These are phyloP conservation scores for Brachypodius melanocephalos DNA, from an alignment of 2,113 vertebrate species.

Conservation along the genomic window DNA sequence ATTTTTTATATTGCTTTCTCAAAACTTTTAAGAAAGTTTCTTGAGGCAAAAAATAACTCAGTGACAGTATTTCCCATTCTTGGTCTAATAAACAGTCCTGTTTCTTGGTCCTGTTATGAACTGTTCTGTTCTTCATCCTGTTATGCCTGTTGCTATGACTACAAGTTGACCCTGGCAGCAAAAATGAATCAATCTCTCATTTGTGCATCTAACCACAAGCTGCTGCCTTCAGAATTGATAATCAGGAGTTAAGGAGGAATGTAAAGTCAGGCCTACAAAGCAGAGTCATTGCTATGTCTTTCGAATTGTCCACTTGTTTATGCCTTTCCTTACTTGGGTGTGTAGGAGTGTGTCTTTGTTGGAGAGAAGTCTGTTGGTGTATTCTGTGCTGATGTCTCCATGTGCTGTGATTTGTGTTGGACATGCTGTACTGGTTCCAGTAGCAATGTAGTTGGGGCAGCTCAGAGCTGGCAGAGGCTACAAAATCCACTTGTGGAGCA, in stretches of 20 bases:
- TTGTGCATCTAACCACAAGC: slow-evolving; percentile 23
- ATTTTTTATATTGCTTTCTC: not conserved
- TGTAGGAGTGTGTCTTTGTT: not conserved
- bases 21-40: not conserved
- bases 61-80: slow-evolving; percentile 1
- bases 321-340: not conserved
- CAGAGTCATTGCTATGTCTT: not conserved
- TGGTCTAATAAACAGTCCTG: not conserved
- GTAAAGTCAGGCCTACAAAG: not conserved
- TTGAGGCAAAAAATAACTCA: slow-evolving; percentile 7
- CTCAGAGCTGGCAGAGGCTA: not conserved
- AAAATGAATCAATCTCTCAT: slow-evolving; percentile 31
- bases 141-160: slow-evolving; percentile 52
- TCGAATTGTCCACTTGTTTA: not conserved
- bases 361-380: not conserved
- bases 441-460: not conserved
- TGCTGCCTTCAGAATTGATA: not conserved
- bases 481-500: not conserved
- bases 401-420: not conserved
- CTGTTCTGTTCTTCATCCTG: slow-evolving; percentile 44
- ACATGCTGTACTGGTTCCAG: not conserved
- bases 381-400: rapidly evolving
- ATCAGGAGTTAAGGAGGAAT: not conserved
- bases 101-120: slow-evolving; percentile 23
- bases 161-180: slow-evolving; percentile 37